These are phyloP conservation scores for Macroramphosus scolopax DNA, from an alignment of 2,797 vertebrate genomes.

Conservation along the genomic window DNA sequence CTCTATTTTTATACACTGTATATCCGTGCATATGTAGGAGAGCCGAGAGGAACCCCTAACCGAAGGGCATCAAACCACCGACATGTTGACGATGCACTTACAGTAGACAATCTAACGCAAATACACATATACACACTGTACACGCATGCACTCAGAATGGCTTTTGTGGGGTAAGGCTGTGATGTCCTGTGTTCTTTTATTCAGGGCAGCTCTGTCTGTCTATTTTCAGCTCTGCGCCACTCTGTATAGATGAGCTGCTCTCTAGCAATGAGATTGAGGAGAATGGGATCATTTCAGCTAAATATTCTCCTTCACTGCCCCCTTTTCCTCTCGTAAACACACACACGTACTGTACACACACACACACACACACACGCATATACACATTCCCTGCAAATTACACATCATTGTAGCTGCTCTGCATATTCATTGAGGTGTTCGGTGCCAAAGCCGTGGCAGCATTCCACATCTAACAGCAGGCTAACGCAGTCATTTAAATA, in stretches of 20 bases:
- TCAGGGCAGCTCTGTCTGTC: conserved; percentile 49
- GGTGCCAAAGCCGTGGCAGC: conserved; percentile 55
- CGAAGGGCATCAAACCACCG: conserved; percentile 19
- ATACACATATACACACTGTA: not conserved
- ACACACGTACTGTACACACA: conserved; percentile 9
- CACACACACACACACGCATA: too few relatives aligned
- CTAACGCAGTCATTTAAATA: conserved; percentile 60
- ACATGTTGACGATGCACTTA: conserved; percentile 17
- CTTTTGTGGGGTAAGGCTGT: conserved; percentile 34
- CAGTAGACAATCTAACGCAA: conserved; percentile 19
- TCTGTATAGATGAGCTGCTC: conserved; percentile 48
- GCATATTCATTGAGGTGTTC: conserved; percentile 54
- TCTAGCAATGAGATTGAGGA: conserved; percentile 43
- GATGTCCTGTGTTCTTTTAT: conserved; percentile 60
- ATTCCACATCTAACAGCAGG: conserved; percentile 56
- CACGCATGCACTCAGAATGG: conserved; percentile 30
- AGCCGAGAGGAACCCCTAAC: conserved; percentile 22
- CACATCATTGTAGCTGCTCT: conserved; percentile 42
- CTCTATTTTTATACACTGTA: conserved; percentile 43
- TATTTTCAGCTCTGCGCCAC: conserved; percentile 64
- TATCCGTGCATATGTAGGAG: conserved; percentile 7
- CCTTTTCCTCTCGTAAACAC: conserved; percentile 22
- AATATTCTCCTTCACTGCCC: conserved; percentile 30
- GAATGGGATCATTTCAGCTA: conserved; percentile 52
- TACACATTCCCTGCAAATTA: conserved; percentile 45